These are phyloP conservation scores for Spinus pinus DNA, from an alignment of 2,797 vertebrate genomes.

Conservation along the genomic window DNA sequence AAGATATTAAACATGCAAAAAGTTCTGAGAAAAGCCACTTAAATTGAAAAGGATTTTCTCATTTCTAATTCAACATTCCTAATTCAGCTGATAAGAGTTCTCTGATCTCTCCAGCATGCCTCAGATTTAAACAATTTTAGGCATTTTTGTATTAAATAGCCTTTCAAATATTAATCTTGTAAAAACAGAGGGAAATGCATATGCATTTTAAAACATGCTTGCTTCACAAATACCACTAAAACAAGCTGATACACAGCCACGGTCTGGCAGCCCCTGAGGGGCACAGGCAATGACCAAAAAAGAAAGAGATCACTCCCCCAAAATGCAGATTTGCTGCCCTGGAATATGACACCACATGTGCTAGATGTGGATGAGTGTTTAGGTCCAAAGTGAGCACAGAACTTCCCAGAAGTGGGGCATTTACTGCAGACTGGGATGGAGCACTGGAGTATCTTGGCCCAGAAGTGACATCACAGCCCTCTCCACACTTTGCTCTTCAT, in stretches of 20 bases:
- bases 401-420: neutral
- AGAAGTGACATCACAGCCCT: fast-evolving
- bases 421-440: neutral
- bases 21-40: constrained; percentile 28
- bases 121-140: constrained; percentile 49
- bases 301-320: neutral
- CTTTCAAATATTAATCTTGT: constrained; percentile 36
- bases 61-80: constrained; percentile 28
- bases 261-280: neutral
- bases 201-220: neutral
- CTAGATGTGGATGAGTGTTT: neutral
- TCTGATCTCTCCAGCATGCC: constrained; percentile 27
- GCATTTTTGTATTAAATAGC: constrained; percentile 10
- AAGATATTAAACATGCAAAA: constrained; percentile 5
- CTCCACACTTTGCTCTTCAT: neutral
- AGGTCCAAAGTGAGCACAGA: neutral
- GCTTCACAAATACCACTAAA: neutral
- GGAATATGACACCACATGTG: neutral
- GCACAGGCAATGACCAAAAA: neutral
- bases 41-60: constrained; percentile 20
- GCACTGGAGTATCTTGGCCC: neutral
- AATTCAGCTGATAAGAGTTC: constrained; percentile 14
- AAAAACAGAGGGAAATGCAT: constrained; percentile 15
- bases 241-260: neutral
- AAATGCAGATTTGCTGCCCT: neutral